These are phyloP conservation scores for Lanistes nyassanus DNA, from an alignment of 1,140 invertebrate genomes.

Conservation along the genomic window DNA sequence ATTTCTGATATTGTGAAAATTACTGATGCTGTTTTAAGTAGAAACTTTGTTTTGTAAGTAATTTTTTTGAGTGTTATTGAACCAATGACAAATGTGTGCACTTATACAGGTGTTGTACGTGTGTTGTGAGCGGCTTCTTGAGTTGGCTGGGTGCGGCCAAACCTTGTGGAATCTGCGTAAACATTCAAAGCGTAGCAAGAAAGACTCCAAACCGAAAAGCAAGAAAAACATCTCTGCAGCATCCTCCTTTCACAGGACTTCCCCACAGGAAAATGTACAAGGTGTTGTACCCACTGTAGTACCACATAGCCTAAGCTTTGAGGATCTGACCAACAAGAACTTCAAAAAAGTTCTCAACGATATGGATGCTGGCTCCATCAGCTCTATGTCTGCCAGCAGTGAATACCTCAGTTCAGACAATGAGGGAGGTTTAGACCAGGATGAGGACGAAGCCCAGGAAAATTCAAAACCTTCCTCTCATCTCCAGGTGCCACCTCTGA, in stretches of 20 bases:
- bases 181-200: not conserved
- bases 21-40: too few relatives aligned
- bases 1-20: too few relatives aligned
- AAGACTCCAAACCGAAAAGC: not conserved
- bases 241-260: not conserved
- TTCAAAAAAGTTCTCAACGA: slow-evolving; percentile 15
- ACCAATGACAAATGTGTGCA: not conserved
- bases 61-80: too few relatives aligned
- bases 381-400: too few relatives aligned
- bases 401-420: not conserved
- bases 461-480: not conserved
- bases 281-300: not conserved
- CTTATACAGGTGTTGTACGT: slow-evolving; percentile 77
- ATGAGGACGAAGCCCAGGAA: not conserved
- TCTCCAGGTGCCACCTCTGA: too few relatives aligned
- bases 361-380: too few relatives aligned
- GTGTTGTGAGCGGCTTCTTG: slow-evolving; percentile 81
- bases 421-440: not conserved
- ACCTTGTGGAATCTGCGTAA: slow-evolving; percentile 29
- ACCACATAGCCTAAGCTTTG: not conserved
- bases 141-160: slow-evolving; percentile 44
- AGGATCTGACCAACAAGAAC: slow-evolving; percentile 13
- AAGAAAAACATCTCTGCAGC: not conserved
- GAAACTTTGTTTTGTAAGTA: too few relatives aligned
- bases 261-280: not conserved